phyloP scores from a whole-genome alignment of 1,140 invertebrate species.

The Carposina sasakii region DNA sequence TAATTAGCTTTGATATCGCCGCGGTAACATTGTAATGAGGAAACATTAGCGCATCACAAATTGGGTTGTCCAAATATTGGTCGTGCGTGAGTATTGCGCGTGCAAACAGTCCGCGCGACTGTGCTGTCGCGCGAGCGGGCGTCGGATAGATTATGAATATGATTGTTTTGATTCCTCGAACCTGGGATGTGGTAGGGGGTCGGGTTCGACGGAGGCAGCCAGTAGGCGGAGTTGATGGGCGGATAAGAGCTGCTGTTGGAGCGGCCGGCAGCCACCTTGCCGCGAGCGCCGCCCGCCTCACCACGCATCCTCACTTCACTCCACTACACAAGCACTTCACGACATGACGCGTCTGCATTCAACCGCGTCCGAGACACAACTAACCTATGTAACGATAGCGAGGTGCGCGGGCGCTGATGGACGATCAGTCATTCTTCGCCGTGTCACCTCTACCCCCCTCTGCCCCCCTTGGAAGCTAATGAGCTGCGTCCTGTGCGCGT shows the following conservation, averaged over 20 bases:
- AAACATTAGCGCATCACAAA: background rate
- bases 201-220: conserved; percentile 82
- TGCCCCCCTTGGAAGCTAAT: conserved; percentile 32
- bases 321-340: conserved; percentile 32
- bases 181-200: conserved; percentile 85
- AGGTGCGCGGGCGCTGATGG: conserved; percentile 61
- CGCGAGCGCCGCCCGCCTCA: conserved; percentile 58
- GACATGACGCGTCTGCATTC: conserved; percentile 57
- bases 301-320: conserved; percentile 60
- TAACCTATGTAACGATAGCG: conserved; percentile 42
- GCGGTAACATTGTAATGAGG: background rate
- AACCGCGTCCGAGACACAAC: conserved; percentile 57
- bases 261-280: conserved; percentile 52
- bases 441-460: conserved; percentile 47
- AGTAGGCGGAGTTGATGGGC: conserved; percentile 85
- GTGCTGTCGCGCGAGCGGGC: too few relatives aligned
- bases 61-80: too few relatives aligned
- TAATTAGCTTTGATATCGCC: conserved; percentile 6
- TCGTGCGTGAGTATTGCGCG: too few relatives aligned
- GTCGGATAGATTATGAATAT: too few relatives aligned
- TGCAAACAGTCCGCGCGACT: too few relatives aligned
- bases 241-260: conserved; percentile 74
- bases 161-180: conserved; percentile 59
- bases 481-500: conserved; percentile 46
- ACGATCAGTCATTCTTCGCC: conserved; percentile 59